Conservation (phyloP, 2,888 invertebrate species). For the Euphydryas editha region DNA sequence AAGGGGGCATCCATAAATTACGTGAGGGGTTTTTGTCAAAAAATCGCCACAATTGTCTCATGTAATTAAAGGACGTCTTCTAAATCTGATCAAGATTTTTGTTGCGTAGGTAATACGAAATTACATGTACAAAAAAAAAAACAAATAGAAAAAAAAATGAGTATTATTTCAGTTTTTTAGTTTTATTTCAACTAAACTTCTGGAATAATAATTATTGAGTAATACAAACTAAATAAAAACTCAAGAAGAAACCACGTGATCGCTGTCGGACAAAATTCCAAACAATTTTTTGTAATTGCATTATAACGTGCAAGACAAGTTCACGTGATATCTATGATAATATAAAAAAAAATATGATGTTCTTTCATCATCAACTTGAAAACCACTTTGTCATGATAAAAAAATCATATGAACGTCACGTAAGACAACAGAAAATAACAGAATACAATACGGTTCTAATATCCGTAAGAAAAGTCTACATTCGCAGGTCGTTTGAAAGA, state of each 20-base stretch:
- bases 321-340: neutral
- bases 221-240: neutral
- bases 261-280: neutral
- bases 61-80: too few species aligned
- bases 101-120: too few species aligned
- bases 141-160: too few species aligned
- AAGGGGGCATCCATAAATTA: too few species aligned
- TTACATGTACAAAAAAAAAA: too few species aligned
- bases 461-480: neutral
- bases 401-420: neutral
- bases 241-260: neutral
- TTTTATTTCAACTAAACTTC: too few species aligned
- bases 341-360: constrained; percentile 1
- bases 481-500: neutral
- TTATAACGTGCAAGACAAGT: constrained; percentile 2
- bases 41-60: too few species aligned
- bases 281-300: neutral
- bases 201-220: too few species aligned
- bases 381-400: neutral
- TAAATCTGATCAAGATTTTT: too few species aligned
- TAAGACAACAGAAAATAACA: neutral
- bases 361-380: neutral
- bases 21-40: too few species aligned
- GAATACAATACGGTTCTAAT: constrained; percentile 1
- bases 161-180: too few species aligned